Percentiles rank a stretch among this genome's conserved stretches.
Evolutionary conservation across 2,797 vertebrate genomes (phyloP).

Genomic region (Anguilla pacifica): DNA sequence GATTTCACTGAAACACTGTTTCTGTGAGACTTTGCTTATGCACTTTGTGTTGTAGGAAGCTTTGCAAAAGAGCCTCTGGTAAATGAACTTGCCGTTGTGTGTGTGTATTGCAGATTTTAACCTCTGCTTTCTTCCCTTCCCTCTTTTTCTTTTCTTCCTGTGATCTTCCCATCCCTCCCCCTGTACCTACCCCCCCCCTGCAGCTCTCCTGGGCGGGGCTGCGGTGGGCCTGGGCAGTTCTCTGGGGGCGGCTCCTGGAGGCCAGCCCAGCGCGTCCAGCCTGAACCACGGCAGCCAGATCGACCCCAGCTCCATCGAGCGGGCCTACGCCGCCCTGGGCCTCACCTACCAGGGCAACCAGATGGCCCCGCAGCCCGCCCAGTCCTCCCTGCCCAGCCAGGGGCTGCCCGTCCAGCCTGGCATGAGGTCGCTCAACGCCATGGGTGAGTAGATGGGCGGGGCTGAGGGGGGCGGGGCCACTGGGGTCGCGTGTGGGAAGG

Average conservation of each 20-base stretch:
- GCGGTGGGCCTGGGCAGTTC: slow-evolving; percentile 82
- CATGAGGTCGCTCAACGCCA: slow-evolving; percentile 83
- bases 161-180: background rate
- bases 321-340: slow-evolving; percentile 94
- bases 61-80: background rate
- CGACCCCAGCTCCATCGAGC: slow-evolving; percentile 97
- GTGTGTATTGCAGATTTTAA: background rate
- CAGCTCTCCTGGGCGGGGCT: slow-evolving; percentile 84
- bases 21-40: background rate
- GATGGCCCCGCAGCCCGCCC: slow-evolving; percentile 81
- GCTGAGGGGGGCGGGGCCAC: background rate
- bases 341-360: slow-evolving; percentile 97
- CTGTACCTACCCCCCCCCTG: slow-evolving; percentile 21
- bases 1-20: background rate
- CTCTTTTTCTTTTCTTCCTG: background rate
- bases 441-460: slow-evolving; percentile 76
- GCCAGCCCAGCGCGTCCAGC: slow-evolving; percentile 82
- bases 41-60: background rate
- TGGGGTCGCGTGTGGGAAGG: background rate
- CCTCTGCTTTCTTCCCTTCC: background rate
- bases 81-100: background rate
- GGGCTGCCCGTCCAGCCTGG: slow-evolving; percentile 75
- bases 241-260: slow-evolving; percentile 82
- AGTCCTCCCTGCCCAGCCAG: slow-evolving; percentile 82
- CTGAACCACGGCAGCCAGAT: slow-evolving; percentile 92